Evolutionary conservation across 2,113 vertebrate species (phyloP).

Genomic region (Illadopsis cleaveri): DNA sequence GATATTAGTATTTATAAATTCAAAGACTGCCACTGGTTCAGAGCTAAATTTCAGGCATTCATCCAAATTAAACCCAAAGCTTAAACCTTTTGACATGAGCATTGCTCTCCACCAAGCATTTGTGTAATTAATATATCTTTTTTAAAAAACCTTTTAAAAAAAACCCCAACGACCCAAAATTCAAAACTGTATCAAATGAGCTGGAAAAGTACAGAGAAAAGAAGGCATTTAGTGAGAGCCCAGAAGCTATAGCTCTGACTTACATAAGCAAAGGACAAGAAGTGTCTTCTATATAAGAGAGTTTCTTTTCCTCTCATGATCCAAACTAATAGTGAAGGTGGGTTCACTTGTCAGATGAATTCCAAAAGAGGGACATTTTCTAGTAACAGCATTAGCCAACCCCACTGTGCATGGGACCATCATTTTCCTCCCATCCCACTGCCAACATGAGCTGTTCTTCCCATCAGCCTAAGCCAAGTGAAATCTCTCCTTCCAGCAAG

Average conservation of each 20-base stretch:
- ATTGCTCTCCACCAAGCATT: not conserved
- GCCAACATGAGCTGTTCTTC: not conserved
- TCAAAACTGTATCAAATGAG: not conserved
- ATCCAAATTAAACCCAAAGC: constrained; percentile 26
- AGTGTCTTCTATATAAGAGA: not conserved
- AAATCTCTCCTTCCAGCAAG: not conserved
- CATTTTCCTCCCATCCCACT: not conserved
- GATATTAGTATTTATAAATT: constrained; percentile 56
- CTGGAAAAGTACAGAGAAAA: constrained; percentile 47
- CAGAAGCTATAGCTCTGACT: not conserved
- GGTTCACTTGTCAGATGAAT: not conserved
- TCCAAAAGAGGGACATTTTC: not conserved
- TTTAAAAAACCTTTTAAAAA: not conserved
- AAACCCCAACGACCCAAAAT: not conserved
- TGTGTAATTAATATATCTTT: constrained; percentile 20
- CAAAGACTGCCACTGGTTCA: constrained; percentile 13
- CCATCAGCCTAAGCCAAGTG: not conserved
- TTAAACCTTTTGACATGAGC: constrained; percentile 34
- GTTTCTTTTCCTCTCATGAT: not conserved
- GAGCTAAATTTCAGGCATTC: constrained; percentile 18
- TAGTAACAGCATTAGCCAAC: not conserved
- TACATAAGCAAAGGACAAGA: not conserved
- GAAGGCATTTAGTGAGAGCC: not conserved
- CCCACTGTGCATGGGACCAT: fast-evolving
- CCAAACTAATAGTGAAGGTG: not conserved